These are phyloP conservation scores for Papilio machaon DNA, from an alignment of 1,140 invertebrate species.

Conservation along the genomic window DNA sequence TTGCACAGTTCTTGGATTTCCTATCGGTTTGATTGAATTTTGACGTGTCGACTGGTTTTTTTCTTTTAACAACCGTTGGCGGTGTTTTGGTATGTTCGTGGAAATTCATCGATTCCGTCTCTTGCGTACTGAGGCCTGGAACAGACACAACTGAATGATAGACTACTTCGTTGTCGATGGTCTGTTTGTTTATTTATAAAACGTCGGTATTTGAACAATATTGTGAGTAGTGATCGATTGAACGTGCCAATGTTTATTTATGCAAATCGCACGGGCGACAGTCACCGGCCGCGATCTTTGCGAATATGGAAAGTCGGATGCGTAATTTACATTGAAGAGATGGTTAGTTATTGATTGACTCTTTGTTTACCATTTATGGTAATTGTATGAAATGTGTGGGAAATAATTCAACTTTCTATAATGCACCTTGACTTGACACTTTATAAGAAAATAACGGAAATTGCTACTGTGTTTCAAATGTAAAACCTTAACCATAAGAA, in stretches of 20 bases:
- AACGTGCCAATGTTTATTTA: conserved; percentile 46
- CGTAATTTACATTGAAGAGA: conserved; percentile 41
- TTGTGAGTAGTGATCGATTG: conserved; percentile 33
- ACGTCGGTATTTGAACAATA: conserved; percentile 43
- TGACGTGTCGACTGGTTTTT: conserved; percentile 81
- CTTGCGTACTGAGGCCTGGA: conserved; percentile 62
- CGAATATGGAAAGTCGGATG: conserved; percentile 56
- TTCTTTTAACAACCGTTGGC: conserved; percentile 78
- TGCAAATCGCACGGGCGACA: conserved; percentile 12
- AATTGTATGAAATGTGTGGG: conserved; percentile 31
- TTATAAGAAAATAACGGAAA: background rate
- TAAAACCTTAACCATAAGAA: background rate
- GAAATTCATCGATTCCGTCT: conserved; percentile 53
- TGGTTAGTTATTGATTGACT: conserved; percentile 36
- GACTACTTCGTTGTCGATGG: conserved; percentile 32
- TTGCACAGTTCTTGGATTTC: conserved; percentile 90
- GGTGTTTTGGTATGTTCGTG: conserved; percentile 67
- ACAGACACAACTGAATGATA: conserved; percentile 46
- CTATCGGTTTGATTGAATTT: conserved; percentile 87
- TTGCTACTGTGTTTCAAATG: background rate
- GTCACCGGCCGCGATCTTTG: conserved; percentile 50
- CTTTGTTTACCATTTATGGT: conserved; percentile 16
- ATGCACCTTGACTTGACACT: conserved; percentile 6
- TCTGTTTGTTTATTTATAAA: conserved; percentile 52
- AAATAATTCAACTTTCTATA: conserved; percentile 35